Conservation (phyloP, 2,797 vertebrate species). For the Trichosurus vulpecula region DNA sequence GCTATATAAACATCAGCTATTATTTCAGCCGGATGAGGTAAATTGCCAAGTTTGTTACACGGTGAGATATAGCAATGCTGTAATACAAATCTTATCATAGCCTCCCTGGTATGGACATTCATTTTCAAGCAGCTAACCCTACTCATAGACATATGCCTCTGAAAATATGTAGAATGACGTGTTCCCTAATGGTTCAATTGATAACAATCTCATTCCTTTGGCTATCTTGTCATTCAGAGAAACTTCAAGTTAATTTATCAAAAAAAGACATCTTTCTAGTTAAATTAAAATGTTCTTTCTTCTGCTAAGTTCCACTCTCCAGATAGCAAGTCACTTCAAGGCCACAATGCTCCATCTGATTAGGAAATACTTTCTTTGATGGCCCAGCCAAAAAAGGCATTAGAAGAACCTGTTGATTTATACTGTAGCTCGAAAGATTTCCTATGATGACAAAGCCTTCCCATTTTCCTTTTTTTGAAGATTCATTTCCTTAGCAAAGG, state of each 20-base stretch:
- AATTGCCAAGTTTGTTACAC: not conserved
- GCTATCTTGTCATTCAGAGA: not conserved
- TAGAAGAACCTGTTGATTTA: not conserved
- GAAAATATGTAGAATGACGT: not conserved
- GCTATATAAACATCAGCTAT: not conserved
- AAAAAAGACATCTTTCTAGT: not conserved
- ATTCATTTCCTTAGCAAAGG: not conserved
- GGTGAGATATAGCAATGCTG: not conserved
- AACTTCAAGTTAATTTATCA: not conserved
- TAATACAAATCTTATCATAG: not conserved
- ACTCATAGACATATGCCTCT: not conserved
- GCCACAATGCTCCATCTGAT: not conserved
- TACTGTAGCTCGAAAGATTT: not conserved
- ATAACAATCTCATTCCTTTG: not conserved
- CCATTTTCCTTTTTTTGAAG: constrained; percentile 4
- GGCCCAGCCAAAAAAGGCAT: not conserved
- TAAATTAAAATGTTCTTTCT: constrained; percentile 13
- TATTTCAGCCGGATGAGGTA: not conserved
- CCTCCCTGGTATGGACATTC: not conserved
- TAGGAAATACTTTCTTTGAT: not conserved
- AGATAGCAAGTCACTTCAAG: not conserved
- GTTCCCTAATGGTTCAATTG: not conserved
- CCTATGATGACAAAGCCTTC: not conserved
- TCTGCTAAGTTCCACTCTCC: not conserved
- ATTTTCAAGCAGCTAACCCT: not conserved